Evolutionary conservation across 2,113 vertebrate genomes (phyloP).

Genomic region (Myxocyprinus asiaticus): DNA sequence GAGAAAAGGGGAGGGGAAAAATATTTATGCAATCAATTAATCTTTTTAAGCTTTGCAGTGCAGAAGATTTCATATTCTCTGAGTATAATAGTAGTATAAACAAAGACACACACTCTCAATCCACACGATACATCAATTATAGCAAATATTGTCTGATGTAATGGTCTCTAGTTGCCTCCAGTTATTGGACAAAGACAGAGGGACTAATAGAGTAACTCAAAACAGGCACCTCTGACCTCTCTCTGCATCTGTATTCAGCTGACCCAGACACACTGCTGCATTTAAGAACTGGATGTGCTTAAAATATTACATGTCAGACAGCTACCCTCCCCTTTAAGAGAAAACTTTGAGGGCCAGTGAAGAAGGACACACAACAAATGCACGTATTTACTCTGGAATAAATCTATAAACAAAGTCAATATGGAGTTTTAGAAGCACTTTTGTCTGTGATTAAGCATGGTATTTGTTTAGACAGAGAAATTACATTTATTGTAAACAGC

Average conservation of each 20-base stretch:
- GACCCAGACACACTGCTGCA: constrained; percentile 21
- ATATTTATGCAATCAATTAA: too few relatives aligned
- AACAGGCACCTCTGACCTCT: constrained; percentile 27
- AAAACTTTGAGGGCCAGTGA: not conserved
- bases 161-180: constrained; percentile 21
- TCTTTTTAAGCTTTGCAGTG: too few relatives aligned
- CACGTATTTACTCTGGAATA: constrained; percentile 14
- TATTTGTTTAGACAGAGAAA: not conserved
- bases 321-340: not conserved
- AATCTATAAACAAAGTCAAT: not conserved
- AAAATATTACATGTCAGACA: constrained; percentile 21
- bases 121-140: constrained; percentile 1
- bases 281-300: constrained; percentile 35
- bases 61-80: too few relatives aligned
- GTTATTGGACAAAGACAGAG: constrained; percentile 18
- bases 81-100: constrained; percentile 22
- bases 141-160: constrained; percentile 16
- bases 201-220: constrained; percentile 30
- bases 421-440: not conserved
- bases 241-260: constrained; percentile 14
- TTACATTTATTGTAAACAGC: not conserved
- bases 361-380: not conserved
- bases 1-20: too few relatives aligned
- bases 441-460: not conserved
- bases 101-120: not conserved